These are phyloP conservation scores for Myopa testacea DNA, from an alignment of 2,888 invertebrate species.

Conservation along the genomic window DNA sequence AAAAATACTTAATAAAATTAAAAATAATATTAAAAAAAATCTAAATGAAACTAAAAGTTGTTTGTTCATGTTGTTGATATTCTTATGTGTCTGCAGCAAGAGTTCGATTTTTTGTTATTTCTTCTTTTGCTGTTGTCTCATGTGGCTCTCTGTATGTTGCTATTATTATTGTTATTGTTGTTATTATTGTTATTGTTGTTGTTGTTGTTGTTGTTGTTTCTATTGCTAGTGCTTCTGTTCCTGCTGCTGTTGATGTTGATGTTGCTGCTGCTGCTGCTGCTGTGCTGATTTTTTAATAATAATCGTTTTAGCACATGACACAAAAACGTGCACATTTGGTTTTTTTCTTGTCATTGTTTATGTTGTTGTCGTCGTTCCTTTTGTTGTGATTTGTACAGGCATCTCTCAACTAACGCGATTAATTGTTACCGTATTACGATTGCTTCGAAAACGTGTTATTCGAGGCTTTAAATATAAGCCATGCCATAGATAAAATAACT, in stretches of 20 bases:
- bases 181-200: background rate
- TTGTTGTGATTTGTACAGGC: background rate
- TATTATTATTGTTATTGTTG: background rate
- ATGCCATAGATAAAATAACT: too few relatives aligned
- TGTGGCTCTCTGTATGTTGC: background rate
- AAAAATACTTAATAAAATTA: slow-evolving; percentile 17
- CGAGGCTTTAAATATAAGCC: too few relatives aligned
- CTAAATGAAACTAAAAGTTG: slow-evolving; percentile 40
- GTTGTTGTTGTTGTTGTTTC: background rate
- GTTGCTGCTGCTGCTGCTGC: slow-evolving; percentile 15
- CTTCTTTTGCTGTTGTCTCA: background rate
- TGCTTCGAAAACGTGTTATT: too few relatives aligned
- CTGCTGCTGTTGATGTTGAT: background rate
- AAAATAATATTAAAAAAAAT: background rate
- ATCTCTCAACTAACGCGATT: background rate
- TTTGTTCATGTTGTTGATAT: slow-evolving; percentile 25
- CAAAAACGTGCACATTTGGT: slow-evolving; percentile 38
- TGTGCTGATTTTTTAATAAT: slow-evolving; percentile 1
- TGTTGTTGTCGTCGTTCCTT: slow-evolving; percentile 12
- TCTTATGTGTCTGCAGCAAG: background rate
- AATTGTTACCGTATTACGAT: too few relatives aligned
- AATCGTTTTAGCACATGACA: slow-evolving; percentile 40
- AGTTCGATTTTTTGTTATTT: slow-evolving; percentile 10
- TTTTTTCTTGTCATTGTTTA: slow-evolving; percentile 17
- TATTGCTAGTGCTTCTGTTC: background rate